phyloP scores from a whole-genome alignment of 2,888 invertebrate species.

The Pemphredon lugubris region DNA sequence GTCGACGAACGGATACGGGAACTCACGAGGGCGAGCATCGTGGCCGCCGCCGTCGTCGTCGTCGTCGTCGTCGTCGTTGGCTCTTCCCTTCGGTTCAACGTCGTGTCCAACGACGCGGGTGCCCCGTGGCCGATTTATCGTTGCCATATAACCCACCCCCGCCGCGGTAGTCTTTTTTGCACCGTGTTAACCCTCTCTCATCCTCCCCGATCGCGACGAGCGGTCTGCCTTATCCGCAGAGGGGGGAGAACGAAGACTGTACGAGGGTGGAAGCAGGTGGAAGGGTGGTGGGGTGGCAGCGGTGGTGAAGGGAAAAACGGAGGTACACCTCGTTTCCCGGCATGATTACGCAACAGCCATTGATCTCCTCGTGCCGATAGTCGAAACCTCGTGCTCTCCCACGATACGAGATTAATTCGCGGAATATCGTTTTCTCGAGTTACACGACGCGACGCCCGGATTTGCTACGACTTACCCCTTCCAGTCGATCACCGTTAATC shows the following conservation, averaged over 20 bases:
- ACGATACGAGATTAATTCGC: conserved; percentile 7
- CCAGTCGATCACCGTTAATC: too few relatives aligned
- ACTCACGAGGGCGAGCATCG: conserved; percentile 27
- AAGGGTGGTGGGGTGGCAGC: conserved; percentile 19
- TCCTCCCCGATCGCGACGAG: conserved; percentile 50
- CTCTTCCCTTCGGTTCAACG: conserved; percentile 9
- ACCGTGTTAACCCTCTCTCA: conserved; percentile 43
- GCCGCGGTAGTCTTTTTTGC: conserved; percentile 28
- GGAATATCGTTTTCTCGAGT: not conserved
- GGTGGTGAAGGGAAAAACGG: conserved; percentile 12
- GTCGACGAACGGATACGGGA: conserved; percentile 32
- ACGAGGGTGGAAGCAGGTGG: conserved; percentile 16
- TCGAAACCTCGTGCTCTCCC: conserved; percentile 51
- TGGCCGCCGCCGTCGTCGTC: conserved; percentile 1
- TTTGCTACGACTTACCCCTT: not conserved
- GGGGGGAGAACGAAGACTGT: conserved; percentile 47
- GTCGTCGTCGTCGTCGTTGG: too few relatives aligned
- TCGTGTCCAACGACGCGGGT: conserved; percentile 24
- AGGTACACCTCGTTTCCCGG: conserved; percentile 55
- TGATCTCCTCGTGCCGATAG: conserved; percentile 62
- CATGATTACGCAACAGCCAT: conserved; percentile 66
- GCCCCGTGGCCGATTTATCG: conserved; percentile 50
- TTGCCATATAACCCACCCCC: conserved; percentile 12
- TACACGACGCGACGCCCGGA: too few relatives aligned
- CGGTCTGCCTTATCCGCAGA: conserved; percentile 66